Evolutionary conservation across 2,888 invertebrate species (phyloP).

Genomic region (Tenthredo mesomela): DNA sequence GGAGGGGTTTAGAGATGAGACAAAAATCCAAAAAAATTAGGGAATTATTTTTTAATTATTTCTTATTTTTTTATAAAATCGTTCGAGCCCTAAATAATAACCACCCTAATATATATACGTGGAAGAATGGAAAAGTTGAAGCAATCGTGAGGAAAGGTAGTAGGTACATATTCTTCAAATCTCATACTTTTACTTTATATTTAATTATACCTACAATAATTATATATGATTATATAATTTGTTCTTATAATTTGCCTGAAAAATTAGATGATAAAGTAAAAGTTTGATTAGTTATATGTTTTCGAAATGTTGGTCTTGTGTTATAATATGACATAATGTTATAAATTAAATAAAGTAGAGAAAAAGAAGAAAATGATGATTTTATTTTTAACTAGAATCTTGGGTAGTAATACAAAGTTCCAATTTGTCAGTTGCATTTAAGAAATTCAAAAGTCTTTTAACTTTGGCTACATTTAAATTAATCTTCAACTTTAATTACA

Average conservation of each 20-base stretch:
- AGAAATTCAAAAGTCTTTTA: slow-evolving; percentile 15
- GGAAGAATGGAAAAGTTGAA: not conserved
- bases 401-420: not conserved
- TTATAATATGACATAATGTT: not conserved
- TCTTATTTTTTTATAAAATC: too few relatives aligned
- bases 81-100: too few relatives aligned
- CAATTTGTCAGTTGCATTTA: slow-evolving; percentile 24
- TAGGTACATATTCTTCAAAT: too few relatives aligned
- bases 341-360: not conserved
- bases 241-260: too few relatives aligned
- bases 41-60: too few relatives aligned
- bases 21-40: too few relatives aligned
- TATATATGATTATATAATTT: too few relatives aligned
- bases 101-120: not conserved
- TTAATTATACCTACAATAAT: too few relatives aligned
- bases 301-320: not conserved
- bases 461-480: slow-evolving; percentile 18
- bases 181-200: too few relatives aligned
- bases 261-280: not conserved
- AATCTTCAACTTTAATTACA: slow-evolving; percentile 13
- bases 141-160: not conserved
- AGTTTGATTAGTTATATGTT: not conserved
- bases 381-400: not conserved
- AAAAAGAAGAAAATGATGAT: not conserved
- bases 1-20: too few relatives aligned